Evolutionary conservation across 2,888 invertebrate genomes (phyloP), one percentile per base, ranked within the genome.

Genomic region (Chalcosyrphus nemorum): DNA sequence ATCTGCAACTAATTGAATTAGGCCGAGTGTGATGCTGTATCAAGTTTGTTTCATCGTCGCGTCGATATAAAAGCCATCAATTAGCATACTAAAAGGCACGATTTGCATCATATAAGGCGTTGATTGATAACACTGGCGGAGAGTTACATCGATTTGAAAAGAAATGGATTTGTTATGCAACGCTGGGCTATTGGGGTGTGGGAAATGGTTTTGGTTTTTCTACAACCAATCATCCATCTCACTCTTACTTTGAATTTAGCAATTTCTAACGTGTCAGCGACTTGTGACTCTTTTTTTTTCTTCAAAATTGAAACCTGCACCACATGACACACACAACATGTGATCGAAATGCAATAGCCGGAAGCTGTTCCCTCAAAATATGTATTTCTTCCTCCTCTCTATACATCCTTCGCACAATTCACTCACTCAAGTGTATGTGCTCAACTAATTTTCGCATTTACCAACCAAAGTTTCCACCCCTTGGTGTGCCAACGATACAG

Each of bases 391-490:
- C 38, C 29, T 29, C 11, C 9, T 24, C 45, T 27, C 21, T 19
- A 61, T n/a, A n/a, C n/a, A n/a, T 59, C 17, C 24, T 19, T 11
- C 13, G 15, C 72, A 27, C 24, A 66, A 81, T 61, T 38, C 81
- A 63, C 61, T 68, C 81, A 61, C 61, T 81, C 74, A 80, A 80
- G 80, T 80, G 70, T 70, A 24, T 24, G n/a, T n/a, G 71, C 27
- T 66, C 43, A 63, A 84, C 78, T 78, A 84, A 84, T 84, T 84
- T 78, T 74, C 41, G 47, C 66, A 82, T 78, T 71, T 17, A 70
- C 32, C 68, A 45, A 59, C 43, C 13, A 35, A 72, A 56, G 41
- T 50, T n/a, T 61, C 80, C 68, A 84, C 84, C 84, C 84, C 80
- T 84, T 35, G 65, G 59, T 71, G 77, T 66, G 71, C 57, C 68